These are phyloP conservation scores for Pandemis corylana DNA, from an alignment of 2,888 invertebrate genomes.

Conservation along the genomic window DNA sequence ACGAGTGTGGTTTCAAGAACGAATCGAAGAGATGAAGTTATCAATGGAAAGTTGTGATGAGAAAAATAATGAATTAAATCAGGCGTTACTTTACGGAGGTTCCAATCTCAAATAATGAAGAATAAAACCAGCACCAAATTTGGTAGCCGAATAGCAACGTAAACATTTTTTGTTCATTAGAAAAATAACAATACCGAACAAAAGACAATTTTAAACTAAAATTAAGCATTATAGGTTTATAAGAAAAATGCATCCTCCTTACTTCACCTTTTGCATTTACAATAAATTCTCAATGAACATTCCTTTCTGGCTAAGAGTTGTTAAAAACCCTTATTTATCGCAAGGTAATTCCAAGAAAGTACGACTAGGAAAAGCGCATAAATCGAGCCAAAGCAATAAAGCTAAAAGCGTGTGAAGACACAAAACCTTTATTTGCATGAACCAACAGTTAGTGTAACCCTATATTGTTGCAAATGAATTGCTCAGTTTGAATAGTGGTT, in stretches of 20 bases:
- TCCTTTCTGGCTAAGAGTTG: slow-evolving; percentile 3
- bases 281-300: slow-evolving; percentile 2
- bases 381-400: slow-evolving; percentile 53
- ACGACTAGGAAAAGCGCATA: slow-evolving; percentile 46
- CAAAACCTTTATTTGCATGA: slow-evolving; percentile 50
- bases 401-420: slow-evolving; percentile 55
- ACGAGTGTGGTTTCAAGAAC: too few species aligned
- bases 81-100: too few species aligned
- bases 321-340: slow-evolving; percentile 25
- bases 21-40: too few species aligned
- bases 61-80: too few species aligned
- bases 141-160: too few species aligned
- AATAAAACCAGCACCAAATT: too few species aligned
- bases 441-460: slow-evolving; percentile 50
- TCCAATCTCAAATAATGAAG: too few species aligned
- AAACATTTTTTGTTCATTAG: too few species aligned
- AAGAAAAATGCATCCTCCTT: neutral
- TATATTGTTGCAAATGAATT: slow-evolving; percentile 49
- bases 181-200: too few species aligned
- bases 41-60: too few species aligned
- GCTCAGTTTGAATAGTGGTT: slow-evolving; percentile 43
- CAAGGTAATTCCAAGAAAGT: slow-evolving; percentile 38
- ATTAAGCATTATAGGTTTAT: too few species aligned
- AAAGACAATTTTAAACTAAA: too few species aligned
- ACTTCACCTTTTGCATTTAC: neutral